Evolutionary conservation across 1,140 invertebrate species (phyloP), one percentile per base, ranked within the genome.

Genomic region (Himalopsyche phryganea): DNA sequence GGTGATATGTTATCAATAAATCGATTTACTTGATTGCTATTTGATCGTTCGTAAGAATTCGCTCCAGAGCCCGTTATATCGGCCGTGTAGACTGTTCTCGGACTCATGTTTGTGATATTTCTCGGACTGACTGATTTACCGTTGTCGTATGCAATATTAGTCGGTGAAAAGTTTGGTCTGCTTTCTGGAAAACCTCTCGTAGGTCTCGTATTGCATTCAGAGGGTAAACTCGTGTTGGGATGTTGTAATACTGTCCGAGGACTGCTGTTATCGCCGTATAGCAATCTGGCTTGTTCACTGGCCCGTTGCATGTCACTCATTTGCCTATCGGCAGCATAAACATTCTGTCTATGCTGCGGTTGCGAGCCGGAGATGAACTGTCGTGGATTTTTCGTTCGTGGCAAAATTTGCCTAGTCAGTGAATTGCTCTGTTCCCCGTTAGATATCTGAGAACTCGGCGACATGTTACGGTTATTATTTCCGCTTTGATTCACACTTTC

Each of bases 21-120:
- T 38, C 53, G 52, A 17, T 60, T 60, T 1, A 50, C 46, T n/a
- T 60, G 58, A 45, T 42, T 19, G 18, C 44, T 58, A 48, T 50
- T 58, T 5, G 53, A 18, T 13, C 66, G 58, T 10, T 77, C 74
- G 55, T 73, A 76, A n/a, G 67, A 72, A 42, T 66, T 73, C 1
- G 32, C 58, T 6, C 38, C 55, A 2, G 63, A 63, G 11, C 61
- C 57, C 1, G 64, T 60, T 0, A 67, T 68, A 19, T 76, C 74
- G 0, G 67, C 58, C 7, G 69, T 60, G 46, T 73, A 76, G 36
- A 67, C 51, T 0, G 56, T 75, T 49, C 72, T 67, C 4, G 73
- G 73, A 58, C 73, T 73, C 50, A 60, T 74, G 20, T 71, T 74
- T 5, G 71, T 54, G 1, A 74, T 67, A n/a, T 74, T 77, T 44